Base-by-base conservation (phyloP, 2,888 invertebrate genomes). In the Xestia xanthographa region DNA sequence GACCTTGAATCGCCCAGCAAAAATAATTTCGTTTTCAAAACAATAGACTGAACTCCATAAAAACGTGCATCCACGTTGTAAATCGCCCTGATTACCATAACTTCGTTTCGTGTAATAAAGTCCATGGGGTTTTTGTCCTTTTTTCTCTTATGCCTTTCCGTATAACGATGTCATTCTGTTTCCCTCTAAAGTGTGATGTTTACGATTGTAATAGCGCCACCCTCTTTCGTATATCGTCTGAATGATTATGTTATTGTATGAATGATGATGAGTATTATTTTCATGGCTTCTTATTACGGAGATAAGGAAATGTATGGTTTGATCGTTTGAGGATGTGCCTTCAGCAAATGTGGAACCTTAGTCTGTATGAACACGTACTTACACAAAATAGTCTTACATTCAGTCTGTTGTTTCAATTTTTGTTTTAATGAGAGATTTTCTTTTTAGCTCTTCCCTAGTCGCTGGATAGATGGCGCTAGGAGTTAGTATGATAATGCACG, bases 61-160 rank as follows among this genome's bases (percentile, higher is more conserved):
- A 90, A 87, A 78, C 87, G 80, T 83, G 80, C 80, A 85, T 85
- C 85, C 71, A 86, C 78, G 85, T 85, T 87, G 84, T 84, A 88
- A 88, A 88, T 88, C 84, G 80, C 50, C 80, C 86, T 86, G 86
- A 90, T 90, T 90, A 86, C 85, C 85, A 89, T 88, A 89, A 82
- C 82, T 83, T 78, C 71, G 80, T 87, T 87, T 84, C 80, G 80
- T 81, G 82, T 80, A 86, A 87, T 89, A 88, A 87, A 88, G 83
- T 85, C 83, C 66, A 83, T 72, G 73, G 63, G 9, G 12, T 48
- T 72, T 56, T 53, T 72, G 70, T 84, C 87, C 75, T 63, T 73
- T 80, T 88, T 80, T 70, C 53, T 65, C 86, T 43, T 65, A 12
- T 48, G 14, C 6, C 8, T 45, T 66, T 78, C 8, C 22, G 43